A percentile compares a stretch with the other conserved stretches of the same genome.
Conservation (phyloP, 1,140 invertebrate species). For the Armadillidium nasatum region DNA sequence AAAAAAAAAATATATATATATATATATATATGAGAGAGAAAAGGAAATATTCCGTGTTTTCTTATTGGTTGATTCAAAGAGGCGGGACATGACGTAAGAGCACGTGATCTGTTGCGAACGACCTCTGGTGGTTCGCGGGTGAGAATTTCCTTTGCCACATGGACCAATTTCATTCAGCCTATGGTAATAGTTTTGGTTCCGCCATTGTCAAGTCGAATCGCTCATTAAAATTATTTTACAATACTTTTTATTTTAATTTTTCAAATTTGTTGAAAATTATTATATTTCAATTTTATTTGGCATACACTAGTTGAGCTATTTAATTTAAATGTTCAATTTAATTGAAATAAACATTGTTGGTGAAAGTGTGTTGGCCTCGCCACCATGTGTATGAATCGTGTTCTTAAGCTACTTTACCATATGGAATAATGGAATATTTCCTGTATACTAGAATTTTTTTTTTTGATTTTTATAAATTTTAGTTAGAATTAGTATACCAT, state of each 20-base stretch:
- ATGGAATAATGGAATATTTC: constrained; percentile 1
- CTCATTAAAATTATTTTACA: no score
- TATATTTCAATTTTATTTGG: no score
- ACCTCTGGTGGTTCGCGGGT: not conserved
- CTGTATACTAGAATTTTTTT: no score
- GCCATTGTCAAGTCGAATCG: not conserved
- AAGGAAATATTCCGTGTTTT: not conserved
- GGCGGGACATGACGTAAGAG: not conserved
- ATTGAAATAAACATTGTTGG: no score
- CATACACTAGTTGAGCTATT: no score
- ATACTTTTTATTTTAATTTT: no score
- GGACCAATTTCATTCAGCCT: not conserved
- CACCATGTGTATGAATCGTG: not conserved
- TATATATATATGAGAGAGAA: no score
- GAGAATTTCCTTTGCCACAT: not conserved
- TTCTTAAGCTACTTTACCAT: constrained; percentile 2
- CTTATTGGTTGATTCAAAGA: not conserved
- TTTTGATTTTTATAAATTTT: no score
- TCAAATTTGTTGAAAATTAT: no score
- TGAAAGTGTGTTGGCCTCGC: not conserved
- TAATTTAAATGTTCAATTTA: no score
- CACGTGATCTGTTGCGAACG: not conserved
- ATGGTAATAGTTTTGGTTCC: not conserved
- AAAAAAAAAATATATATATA: no score
- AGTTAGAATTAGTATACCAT: no score